Percentiles rank a stretch among this genome's conserved stretches.
These are phyloP conservation scores for Drosophila setosimentum DNA, from an alignment of 2,888 invertebrate genomes.

Conservation along the genomic window DNA sequence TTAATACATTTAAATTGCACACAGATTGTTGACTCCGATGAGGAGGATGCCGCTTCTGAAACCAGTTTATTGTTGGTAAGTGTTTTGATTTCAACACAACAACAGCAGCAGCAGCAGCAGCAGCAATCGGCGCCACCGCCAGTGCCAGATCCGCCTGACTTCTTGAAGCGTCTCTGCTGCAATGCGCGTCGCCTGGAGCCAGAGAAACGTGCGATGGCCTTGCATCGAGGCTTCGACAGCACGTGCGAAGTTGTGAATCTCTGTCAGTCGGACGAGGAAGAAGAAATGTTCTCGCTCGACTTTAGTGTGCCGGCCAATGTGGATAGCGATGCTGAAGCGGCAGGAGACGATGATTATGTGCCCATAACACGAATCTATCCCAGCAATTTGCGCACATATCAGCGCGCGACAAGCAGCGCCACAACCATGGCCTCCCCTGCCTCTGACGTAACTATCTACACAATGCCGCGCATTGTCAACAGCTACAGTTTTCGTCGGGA, in stretches of 20 bases:
- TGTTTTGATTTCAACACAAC: constrained; percentile 16
- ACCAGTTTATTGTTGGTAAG: constrained; percentile 27
- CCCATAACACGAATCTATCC: constrained; percentile 66
- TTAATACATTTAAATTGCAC: constrained; percentile 1
- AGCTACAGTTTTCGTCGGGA: constrained; percentile 72
- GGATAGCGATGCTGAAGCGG: constrained; percentile 42
- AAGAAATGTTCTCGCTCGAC: constrained; percentile 70
- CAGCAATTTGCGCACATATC: constrained; percentile 70
- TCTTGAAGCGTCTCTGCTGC: constrained; percentile 50
- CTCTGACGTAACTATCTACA: constrained; percentile 33
- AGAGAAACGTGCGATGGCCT: constrained; percentile 61
- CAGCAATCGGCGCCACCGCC: constrained; percentile 10
- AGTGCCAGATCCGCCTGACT: constrained; percentile 62
- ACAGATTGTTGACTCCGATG: constrained; percentile 69
- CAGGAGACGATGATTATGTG: constrained; percentile 55
- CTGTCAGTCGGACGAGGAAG: constrained; percentile 69
- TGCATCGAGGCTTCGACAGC: constrained; percentile 69
- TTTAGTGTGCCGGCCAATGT: constrained; percentile 72
- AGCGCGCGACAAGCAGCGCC: constrained; percentile 52
- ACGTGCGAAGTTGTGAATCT: constrained; percentile 62
- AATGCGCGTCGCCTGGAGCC: constrained; percentile 67
- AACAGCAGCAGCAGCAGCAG: constrained; percentile 7
- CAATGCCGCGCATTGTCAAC: constrained; percentile 70
- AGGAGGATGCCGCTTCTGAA: constrained; percentile 52
- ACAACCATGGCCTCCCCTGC: constrained; percentile 12